Base-by-base conservation (phyloP, 2,888 invertebrate species). In the Drosophila eohydei region DNA sequence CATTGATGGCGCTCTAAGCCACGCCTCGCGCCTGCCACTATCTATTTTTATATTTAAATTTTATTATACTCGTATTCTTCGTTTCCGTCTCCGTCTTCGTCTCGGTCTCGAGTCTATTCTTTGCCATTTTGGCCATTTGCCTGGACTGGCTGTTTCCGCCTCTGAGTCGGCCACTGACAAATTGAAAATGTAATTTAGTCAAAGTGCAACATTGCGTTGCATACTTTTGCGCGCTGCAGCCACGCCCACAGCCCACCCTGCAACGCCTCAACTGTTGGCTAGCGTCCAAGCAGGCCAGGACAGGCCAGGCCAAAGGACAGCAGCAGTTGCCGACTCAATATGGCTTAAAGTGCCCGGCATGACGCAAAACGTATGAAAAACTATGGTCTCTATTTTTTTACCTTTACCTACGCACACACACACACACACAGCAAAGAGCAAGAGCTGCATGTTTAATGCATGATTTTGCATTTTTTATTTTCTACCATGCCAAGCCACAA, bases 131-230 rank as follows among this genome's bases (percentile, higher is more conserved):
- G 63, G 60, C 62, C 73, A 70, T 75, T 78, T 71, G 61, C 78
- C 78, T 56, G 70, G 52, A 54, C 58, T 50, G 52, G 60, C 71
- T 61, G 69, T 63, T 72, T 58, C 69, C 59, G 70, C 67, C 71
- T 52, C 32, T 40, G 64, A 61, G 64, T 48, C 26, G 67, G 59
- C 71, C 59, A 78, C 81, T 78, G 86, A 83, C 83, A 87, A 87
- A 88, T 88, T 88, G 78, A 80, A 88, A 87, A 84, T 88, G 86
- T 84, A 88, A 87, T 88, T 88, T 87, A 69, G 87, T 75, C 74
- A 83, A 87, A 86, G 86, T 85, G 86, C 85, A 81, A 73, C 76
- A 80, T 63, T 76, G 78, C 82, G 70, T 78, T 82, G 80, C 74
- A 80, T 76, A 80, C 74, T 78, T 71, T 69, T 57, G 32, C 48